Evolutionary conservation across 2,797 vertebrate species (phyloP), one percentile per base, ranked within the genome.

Genomic region (Taeniopygia guttata): DNA sequence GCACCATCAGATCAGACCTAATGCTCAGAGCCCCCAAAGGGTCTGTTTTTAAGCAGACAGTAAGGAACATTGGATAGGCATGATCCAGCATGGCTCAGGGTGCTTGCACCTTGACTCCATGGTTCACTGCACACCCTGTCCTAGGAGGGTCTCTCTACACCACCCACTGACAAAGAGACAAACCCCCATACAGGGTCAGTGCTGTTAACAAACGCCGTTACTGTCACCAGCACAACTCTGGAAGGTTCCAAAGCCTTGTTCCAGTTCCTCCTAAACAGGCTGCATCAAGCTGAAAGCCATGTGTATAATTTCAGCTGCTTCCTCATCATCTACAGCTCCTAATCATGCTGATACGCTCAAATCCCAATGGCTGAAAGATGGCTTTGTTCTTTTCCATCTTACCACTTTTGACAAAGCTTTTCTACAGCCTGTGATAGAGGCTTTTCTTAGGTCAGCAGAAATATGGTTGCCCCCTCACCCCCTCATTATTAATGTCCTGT

Each of bases 131-230:
- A 7, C 10, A 27, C 12, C 23, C 27, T 60, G 46, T 48, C 60
- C 55, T 29, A 18, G 23, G 1, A 89, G 13, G 15, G 21, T 22
- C 32, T 26, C 40, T 72, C 52, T 20, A 16, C 0, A 8, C 1
- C 1, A 1, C 54, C 25, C 59, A 63, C 23, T 23, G 48, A 73
- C 40, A 69, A 25, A 81, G 22, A 46, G 27, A 82, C 27, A 89
- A 92, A 83, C 16, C 10, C 42, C 17, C 1, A 2, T 11, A 10
- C 0, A 68, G 42, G 58, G 63, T 88, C 0, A 1, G 34, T 20
- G 64, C 52, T 87, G 52, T 59, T 66, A 82, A 46, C 30, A 76
- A 54, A 40, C 16, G 7, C 15, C 69, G 3, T 26, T 27, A 18
- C 26, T 52, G 43, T 12, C 93, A 85, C n/a, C 42, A 84, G 55